Evolutionary conservation across 2,797 vertebrate genomes (phyloP), one percentile per base, ranked within the genome.

Genomic region (Psittacula derbiana): DNA sequence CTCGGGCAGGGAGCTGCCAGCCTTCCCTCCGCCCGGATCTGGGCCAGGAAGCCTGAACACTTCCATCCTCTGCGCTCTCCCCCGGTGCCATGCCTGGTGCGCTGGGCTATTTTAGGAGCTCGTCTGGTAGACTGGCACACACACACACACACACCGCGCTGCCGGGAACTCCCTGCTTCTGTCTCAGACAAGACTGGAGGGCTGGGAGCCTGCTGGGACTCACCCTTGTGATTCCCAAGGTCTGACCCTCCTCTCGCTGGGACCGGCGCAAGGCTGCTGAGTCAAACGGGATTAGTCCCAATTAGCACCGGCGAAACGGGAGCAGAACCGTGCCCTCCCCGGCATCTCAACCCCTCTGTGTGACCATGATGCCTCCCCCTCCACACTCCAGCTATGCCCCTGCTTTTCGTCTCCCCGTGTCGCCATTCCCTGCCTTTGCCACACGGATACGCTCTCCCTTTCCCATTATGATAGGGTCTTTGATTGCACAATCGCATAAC

Each of bases 91-190:
- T 93, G 95, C 93, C 94, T 93, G 91, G 92, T 86, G 94, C 23
- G 80, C 92, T 76, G 92, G 94, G 92, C 92, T 97, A 96, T 96
- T 96, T 96, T 96, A 94, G 72, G 96, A 92, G 82, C 90, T 96
- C 52, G 92, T 92, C 96, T 92, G 90, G 92, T 94, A 95, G 96
- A 92, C 95, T 91, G 95, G 96, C 95, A 94, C 95, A 95, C 95
- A 47, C 46, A 46, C 44, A 46, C 44, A 46, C 44, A 46, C 44
- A 95, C 55, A 43, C 86, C 12, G 57, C 17, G 49, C 88, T 95
- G 95, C 94, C 71, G 95, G 96, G 96, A 96, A 96, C 94, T 97
- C 96, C 93, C 95, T 57, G 91, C 89, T 95, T 91, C 95, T 93
- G 80, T 74, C 91, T 94, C 83, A 88, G 52, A 93, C 95, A 94